Conservation (phyloP, 2,113 vertebrate species). For the Anser brachyrhynchus region DNA sequence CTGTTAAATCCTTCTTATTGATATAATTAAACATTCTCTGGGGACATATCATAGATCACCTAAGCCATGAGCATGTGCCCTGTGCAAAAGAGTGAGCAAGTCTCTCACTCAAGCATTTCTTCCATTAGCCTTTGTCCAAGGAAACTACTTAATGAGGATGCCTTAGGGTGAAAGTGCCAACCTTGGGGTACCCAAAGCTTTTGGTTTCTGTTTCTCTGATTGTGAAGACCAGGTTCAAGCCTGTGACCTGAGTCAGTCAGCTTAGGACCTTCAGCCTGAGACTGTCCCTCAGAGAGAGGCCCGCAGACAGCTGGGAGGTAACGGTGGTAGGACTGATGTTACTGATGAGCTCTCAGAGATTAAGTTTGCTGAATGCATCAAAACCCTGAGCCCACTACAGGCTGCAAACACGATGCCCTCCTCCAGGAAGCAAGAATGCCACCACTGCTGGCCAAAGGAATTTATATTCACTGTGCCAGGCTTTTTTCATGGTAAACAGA, state of each 20-base stretch:
- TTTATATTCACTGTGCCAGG: neutral
- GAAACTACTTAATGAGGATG: neutral
- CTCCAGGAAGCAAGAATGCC: neutral
- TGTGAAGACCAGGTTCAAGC: neutral
- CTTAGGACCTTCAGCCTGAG: neutral
- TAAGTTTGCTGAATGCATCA: neutral
- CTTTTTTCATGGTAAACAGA: neutral
- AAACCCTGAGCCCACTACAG: neutral
- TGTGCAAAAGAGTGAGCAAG: neutral
- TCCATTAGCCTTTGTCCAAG: neutral
- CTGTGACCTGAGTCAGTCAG: neutral
- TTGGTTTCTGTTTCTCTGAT: neutral
- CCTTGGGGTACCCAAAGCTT: neutral
- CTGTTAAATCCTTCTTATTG: neutral
- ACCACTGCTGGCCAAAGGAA: neutral
- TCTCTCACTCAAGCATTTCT: neutral
- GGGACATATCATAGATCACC: neutral
- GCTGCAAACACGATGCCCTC: neutral
- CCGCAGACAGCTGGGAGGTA: neutral
- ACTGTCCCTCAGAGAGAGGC: neutral
- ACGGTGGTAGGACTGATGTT: neutral
- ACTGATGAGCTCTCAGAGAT: neutral
- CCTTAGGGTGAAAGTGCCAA: neutral
- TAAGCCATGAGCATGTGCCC: neutral
- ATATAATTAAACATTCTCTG: neutral